Percentiles rank a stretch among this genome's conserved stretches.
These are phyloP conservation scores for Parotocinclus haroldoi DNA, from an alignment of 2,797 vertebrate species.

Conservation along the genomic window DNA sequence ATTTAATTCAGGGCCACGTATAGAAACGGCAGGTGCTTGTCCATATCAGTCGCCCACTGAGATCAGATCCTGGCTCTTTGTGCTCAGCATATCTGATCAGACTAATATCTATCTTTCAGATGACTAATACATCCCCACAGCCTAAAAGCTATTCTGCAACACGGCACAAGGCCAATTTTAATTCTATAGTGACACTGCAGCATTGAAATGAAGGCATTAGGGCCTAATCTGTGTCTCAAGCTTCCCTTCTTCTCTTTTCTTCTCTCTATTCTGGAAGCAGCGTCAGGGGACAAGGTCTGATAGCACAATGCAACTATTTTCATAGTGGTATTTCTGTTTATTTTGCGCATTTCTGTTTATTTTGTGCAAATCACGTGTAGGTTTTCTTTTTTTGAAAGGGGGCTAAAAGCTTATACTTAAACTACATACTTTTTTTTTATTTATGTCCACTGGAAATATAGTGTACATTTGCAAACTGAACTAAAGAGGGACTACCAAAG, in stretches of 20 bases:
- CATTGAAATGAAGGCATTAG: conserved; percentile 43
- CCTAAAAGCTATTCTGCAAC: conserved; percentile 42
- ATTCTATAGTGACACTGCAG: conserved; percentile 29
- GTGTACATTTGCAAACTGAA: too few relatives aligned
- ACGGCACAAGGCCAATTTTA: conserved; percentile 41
- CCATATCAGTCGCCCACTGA: conserved; percentile 55
- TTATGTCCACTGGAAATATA: too few relatives aligned
- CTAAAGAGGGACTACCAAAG: too few relatives aligned
- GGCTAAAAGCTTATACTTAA: too few relatives aligned
- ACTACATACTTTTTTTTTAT: too few relatives aligned
- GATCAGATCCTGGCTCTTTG: conserved; percentile 58
- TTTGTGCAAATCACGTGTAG: conserved; percentile 5
- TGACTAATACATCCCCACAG: conserved; percentile 54
- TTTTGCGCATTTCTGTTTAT: too few relatives aligned
- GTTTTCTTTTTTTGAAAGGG: conserved; percentile 13
- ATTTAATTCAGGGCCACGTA: conserved; percentile 55
- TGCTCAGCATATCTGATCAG: conserved; percentile 55
- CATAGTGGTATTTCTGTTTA: conserved; percentile 1
- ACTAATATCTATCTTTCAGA: conserved; percentile 59
- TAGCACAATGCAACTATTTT: conserved; percentile 2
- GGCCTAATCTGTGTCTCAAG: conserved; percentile 33
- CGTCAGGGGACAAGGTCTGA: conserved; percentile 19
- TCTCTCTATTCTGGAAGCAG: conserved; percentile 19
- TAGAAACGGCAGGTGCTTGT: conserved; percentile 45
- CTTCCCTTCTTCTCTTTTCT: conserved; percentile 28